Evolutionary conservation across 2,797 vertebrate genomes (phyloP).

Genomic region (Halcyon smyrnensis): DNA sequence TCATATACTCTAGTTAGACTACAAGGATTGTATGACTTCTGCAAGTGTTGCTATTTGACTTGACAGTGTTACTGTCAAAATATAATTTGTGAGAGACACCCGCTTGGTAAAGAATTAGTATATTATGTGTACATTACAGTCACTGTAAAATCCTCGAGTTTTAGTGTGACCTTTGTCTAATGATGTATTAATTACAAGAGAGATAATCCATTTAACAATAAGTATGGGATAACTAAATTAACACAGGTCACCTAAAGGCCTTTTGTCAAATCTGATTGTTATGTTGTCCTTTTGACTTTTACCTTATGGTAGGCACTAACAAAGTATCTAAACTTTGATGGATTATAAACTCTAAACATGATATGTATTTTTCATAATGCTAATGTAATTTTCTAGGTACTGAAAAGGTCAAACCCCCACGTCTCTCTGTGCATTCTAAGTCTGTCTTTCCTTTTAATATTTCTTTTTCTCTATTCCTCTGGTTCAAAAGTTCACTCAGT

Average conservation of each 20-base stretch:
- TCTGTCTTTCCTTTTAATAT: slow-evolving; percentile 83
- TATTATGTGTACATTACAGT: slow-evolving; percentile 45
- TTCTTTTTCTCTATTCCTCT: slow-evolving; percentile 80
- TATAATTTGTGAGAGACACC: slow-evolving; percentile 36
- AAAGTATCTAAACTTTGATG: slow-evolving; percentile 79
- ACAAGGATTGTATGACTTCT: not conserved
- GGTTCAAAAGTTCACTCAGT: slow-evolving; percentile 89
- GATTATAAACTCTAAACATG: slow-evolving; percentile 81
- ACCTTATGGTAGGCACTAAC: slow-evolving; percentile 79
- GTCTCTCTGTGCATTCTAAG: slow-evolving; percentile 81
- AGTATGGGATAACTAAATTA: slow-evolving; percentile 77
- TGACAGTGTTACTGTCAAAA: slow-evolving; percentile 35
- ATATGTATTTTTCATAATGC: slow-evolving; percentile 85
- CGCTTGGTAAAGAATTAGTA: slow-evolving; percentile 28
- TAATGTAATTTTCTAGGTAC: slow-evolving; percentile 84
- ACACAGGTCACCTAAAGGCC: slow-evolving; percentile 78
- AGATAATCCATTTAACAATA: slow-evolving; percentile 80
- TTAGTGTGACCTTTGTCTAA: slow-evolving; percentile 73
- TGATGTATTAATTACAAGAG: slow-evolving; percentile 80
- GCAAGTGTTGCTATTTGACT: slow-evolving; percentile 23
- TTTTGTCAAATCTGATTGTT: slow-evolving; percentile 82
- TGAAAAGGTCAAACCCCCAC: slow-evolving; percentile 79
- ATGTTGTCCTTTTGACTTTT: slow-evolving; percentile 83
- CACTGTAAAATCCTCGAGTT: slow-evolving; percentile 66
- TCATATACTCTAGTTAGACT: not conserved